Base-by-base conservation (phyloP, 2,888 invertebrate species). In the Cheilosia pagana region DNA sequence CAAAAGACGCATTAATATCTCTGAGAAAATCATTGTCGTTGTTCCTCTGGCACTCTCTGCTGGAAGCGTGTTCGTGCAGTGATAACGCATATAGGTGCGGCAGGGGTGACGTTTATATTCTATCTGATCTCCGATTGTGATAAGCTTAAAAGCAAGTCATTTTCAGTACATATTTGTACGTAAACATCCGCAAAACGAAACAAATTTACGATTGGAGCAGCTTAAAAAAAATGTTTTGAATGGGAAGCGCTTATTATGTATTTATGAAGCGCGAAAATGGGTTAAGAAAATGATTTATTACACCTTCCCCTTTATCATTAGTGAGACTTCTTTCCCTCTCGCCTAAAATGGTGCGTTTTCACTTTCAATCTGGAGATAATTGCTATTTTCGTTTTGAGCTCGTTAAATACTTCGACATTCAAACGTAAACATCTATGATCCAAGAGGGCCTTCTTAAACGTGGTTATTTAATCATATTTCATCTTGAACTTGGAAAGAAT, bases 231-330 rank as follows among this genome's bases (percentile, higher is more conserved):
- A 16, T 35, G n/a, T 16, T 10, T 14, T 19, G 7, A 16, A 43
- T 23, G 45, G 16, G 48, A 21, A 21, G 60, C 12, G 21, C 39
- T 19, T 35, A 25, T 53, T n/a, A n/a, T n/a, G n/a, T 45, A 72
- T 72, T 72, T 62, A 72, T 72, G 60, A 10, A 63, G 12, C 63
- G 48, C 48, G 39, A 65, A 50, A 59, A 39, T 63, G 57, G 62
- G 43, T 12, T 53, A 62, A 31, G 16, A 39, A 67, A 60, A 59
- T 67, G 59, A 75, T 75, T 75, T 75, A 75, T 75, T 57, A 59
- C 23, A 16, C 31, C 48, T 53, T 21, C 16, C 16, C 35, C 2
- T 19, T 19, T 28, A 12, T 57, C 1, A 12, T 28, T 41, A 43
- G 35, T 25, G 19, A 16, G 5, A 0, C 39, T 45, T 10, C n/a